phyloP scores from a whole-genome alignment of 1,140 invertebrate species.

The Panagrolaimus sp. region DNA sequence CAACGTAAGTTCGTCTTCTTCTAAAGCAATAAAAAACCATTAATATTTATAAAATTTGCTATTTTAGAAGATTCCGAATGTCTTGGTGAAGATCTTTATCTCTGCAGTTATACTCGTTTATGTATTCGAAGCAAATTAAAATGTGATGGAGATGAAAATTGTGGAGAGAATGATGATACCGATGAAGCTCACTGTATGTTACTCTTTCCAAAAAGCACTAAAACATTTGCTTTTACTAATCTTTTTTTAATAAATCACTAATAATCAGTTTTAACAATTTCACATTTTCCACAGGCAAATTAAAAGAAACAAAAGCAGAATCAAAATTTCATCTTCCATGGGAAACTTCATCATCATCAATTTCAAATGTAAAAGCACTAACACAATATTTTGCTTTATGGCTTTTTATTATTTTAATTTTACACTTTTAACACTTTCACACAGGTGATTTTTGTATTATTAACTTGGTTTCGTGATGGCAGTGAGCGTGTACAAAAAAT shows the following conservation, averaged over 20 bases:
- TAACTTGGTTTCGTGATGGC: slow-evolving; percentile 13
- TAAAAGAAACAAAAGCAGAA: no score
- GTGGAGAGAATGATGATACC: slow-evolving; percentile 54
- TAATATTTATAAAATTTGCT: background rate
- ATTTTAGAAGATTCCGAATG: slow-evolving; percentile 45
- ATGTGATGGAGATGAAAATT: slow-evolving; percentile 47
- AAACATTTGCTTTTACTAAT: slow-evolving; percentile 14
- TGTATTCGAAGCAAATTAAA: slow-evolving; percentile 48
- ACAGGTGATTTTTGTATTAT: slow-evolving; percentile 19
- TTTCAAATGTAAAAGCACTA: background rate
- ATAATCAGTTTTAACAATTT: background rate
- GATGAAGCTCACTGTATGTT: slow-evolving; percentile 57
- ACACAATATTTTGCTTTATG: background rate
- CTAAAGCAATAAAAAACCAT: background rate
- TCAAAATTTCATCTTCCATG: no score
- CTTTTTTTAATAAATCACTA: slow-evolving; percentile 10
- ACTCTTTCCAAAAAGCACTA: background rate
- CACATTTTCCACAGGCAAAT: background rate
- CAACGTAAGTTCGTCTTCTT: slow-evolving; percentile 26
- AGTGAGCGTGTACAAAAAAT: slow-evolving; percentile 6
- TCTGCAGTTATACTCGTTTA: slow-evolving; percentile 55
- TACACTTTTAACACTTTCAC: background rate
- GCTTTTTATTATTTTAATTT: background rate
- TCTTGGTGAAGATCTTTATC: slow-evolving; percentile 34
- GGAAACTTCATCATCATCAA: background rate